A percentile compares a stretch with the other conserved stretches of the same genome.
Evolutionary conservation across 2,888 invertebrate species (phyloP).

Genomic region (Chymomyza procnemis): DNA sequence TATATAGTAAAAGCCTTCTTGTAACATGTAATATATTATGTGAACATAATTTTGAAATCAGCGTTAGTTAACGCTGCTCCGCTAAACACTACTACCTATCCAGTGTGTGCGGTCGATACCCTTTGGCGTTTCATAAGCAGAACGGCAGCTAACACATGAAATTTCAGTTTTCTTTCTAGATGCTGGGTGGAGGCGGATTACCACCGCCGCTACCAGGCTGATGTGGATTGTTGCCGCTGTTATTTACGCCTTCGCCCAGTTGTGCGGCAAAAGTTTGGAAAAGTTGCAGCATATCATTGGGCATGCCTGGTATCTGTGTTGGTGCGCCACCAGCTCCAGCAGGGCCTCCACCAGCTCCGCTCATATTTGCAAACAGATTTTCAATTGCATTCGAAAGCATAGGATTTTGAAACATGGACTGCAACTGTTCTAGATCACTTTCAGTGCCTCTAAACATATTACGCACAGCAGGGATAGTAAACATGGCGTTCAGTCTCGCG

Average conservation of each 20-base stretch:
- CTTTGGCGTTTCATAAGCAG: neutral
- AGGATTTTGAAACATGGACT: slow-evolving; percentile 71
- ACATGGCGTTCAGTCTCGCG: slow-evolving; percentile 70
- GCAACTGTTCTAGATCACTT: slow-evolving; percentile 68
- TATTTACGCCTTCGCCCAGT: slow-evolving; percentile 39
- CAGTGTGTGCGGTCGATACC: neutral
- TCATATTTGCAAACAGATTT: slow-evolving; percentile 62
- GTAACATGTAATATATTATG: slow-evolving; percentile 40
- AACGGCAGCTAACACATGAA: neutral
- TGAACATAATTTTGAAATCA: slow-evolving; percentile 18
- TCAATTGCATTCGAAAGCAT: slow-evolving; percentile 65
- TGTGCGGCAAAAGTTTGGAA: slow-evolving; percentile 73
- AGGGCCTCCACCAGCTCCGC: slow-evolving; percentile 30
- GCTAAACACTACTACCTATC: slow-evolving; percentile 12
- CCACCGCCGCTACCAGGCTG: slow-evolving; percentile 43
- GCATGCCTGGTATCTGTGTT: slow-evolving; percentile 41
- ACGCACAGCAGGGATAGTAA: slow-evolving; percentile 72
- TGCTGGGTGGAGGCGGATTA: slow-evolving; percentile 63
- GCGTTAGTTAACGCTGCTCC: slow-evolving; percentile 25
- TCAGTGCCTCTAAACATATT: slow-evolving; percentile 72
- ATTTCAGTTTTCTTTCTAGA: slow-evolving; percentile 20
- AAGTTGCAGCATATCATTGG: slow-evolving; percentile 69
- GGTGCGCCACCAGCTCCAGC: slow-evolving; percentile 27
- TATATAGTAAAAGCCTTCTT: slow-evolving; percentile 57
- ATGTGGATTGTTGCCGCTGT: slow-evolving; percentile 45